Conservation (phyloP, 2,113 vertebrate genomes). For the Datnioides undecimradiatus region DNA sequence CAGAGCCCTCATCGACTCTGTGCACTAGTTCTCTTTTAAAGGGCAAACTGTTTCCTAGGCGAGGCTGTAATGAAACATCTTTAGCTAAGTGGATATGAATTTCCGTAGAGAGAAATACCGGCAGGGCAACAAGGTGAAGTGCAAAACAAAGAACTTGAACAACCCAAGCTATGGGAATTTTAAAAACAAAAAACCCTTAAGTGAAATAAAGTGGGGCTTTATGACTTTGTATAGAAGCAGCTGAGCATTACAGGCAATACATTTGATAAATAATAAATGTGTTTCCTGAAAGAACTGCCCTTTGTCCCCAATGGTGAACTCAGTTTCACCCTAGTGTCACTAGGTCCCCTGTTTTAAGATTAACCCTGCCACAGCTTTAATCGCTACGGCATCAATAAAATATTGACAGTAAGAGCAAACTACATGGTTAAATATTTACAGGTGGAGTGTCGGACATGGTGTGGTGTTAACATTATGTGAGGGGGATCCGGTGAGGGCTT, state of each 20-base stretch:
- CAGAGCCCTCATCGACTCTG: constrained; percentile 20
- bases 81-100: constrained; percentile 31
- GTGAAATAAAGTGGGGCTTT: constrained; percentile 18
- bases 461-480: constrained; percentile 21
- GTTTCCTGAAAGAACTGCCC: not conserved
- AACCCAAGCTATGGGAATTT: not conserved
- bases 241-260: constrained; percentile 7
- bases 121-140: constrained; percentile 41
- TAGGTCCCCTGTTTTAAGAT: constrained; percentile 21
- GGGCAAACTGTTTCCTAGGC: constrained; percentile 56
- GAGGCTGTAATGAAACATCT: constrained; percentile 38
- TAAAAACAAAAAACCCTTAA: not conserved
- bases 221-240: not conserved
- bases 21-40: constrained; percentile 55
- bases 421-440: constrained; percentile 57
- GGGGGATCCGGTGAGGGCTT: not conserved
- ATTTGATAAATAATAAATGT: constrained; percentile 53
- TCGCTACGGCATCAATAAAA: constrained; percentile 66
- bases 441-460: constrained; percentile 21
- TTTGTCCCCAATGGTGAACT: constrained; percentile 32
- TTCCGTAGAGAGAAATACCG: constrained; percentile 17
- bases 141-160: constrained; percentile 49
- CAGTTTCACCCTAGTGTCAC: constrained; percentile 34
- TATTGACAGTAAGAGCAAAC: constrained; percentile 53
- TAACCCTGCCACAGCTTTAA: constrained; percentile 23